Percentiles rank a stretch among this genome's conserved stretches.
These are phyloP conservation scores for Reticulitermes lucifugus DNA, from an alignment of 2,888 invertebrate genomes.

Conservation along the genomic window DNA sequence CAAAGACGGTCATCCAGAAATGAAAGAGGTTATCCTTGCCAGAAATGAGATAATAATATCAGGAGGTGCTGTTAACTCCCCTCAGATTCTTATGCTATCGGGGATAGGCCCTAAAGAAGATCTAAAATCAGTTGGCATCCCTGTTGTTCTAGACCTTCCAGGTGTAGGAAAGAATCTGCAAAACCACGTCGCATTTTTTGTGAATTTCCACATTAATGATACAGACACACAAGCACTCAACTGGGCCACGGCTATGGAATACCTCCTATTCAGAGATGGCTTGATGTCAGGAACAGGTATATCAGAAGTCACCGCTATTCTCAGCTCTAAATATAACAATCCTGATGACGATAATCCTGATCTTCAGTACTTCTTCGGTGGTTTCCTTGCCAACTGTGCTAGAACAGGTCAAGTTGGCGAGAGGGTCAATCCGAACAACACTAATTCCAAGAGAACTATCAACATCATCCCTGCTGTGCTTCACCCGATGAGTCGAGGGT, in stretches of 20 bases:
- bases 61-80: conserved; percentile 92
- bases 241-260: conserved; percentile 94
- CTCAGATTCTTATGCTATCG: conserved; percentile 90
- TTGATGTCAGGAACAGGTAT: conserved; percentile 91
- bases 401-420: conserved; percentile 89
- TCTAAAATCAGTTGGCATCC: conserved; percentile 70
- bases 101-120: conserved; percentile 87
- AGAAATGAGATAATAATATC: conserved; percentile 56
- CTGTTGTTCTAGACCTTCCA: conserved; percentile 77
- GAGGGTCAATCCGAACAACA: conserved; percentile 48
- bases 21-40: conserved; percentile 63
- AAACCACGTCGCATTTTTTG: conserved; percentile 85
- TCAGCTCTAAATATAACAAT: conserved; percentile 83
- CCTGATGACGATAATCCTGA: conserved; percentile 83
- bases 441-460: conserved; percentile 66
- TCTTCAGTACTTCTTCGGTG: conserved; percentile 88
- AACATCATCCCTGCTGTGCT: conserved; percentile 84
- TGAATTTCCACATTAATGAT: conserved; percentile 85
- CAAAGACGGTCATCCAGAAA: conserved; percentile 64
- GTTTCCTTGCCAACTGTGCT: conserved; percentile 87
- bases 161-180: conserved; percentile 88
- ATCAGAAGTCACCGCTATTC: conserved; percentile 87
- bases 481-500: conserved; percentile 89
- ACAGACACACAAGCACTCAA: conserved; percentile 88
- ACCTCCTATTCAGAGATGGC: conserved; percentile 87